These are phyloP conservation scores for Dasysyrphus albostriatus DNA, from an alignment of 2,888 invertebrate genomes.

Conservation along the genomic window DNA sequence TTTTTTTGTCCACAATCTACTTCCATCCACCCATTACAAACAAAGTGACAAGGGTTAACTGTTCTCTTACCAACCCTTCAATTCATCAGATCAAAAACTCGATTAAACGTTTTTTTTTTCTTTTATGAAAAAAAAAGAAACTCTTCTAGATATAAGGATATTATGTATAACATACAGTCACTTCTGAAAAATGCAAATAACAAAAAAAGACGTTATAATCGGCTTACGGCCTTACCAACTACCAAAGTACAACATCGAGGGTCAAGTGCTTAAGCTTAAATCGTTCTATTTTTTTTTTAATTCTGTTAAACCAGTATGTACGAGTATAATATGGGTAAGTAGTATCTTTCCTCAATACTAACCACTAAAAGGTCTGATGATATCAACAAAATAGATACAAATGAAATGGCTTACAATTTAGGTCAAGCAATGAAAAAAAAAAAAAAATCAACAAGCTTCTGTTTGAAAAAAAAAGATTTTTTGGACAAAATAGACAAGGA, in stretches of 20 bases:
- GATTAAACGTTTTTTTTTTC: not conserved
- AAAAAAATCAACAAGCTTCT: not conserved
- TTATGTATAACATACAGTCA: not conserved
- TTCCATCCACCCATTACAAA: not conserved
- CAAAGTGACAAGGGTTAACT: constrained; percentile 12
- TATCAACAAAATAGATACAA: constrained; percentile 1
- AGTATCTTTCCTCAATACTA: not conserved
- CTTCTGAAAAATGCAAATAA: not conserved
- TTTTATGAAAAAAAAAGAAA: not conserved
- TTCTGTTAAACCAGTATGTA: constrained; percentile 27
- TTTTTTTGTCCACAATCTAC: not conserved
- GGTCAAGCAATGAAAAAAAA: constrained; percentile 14
- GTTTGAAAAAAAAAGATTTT: not conserved
- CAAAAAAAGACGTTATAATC: constrained; percentile 9
- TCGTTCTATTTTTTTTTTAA: not conserved
- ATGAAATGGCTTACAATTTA: constrained; percentile 11
- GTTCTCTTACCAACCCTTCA: constrained; percentile 13
- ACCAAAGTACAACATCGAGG: constrained; percentile 25
- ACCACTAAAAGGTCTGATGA: constrained; percentile 16
- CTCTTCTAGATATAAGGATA: not conserved
- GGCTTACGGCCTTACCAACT: constrained; percentile 8
- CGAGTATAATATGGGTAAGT: not conserved
- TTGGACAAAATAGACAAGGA: not conserved
- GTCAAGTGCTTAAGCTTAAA: constrained; percentile 28
- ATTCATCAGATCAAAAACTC: constrained; percentile 1